Base-by-base conservation (phyloP, 2,797 vertebrate genomes). In the Enteromius trimaculatus region DNA sequence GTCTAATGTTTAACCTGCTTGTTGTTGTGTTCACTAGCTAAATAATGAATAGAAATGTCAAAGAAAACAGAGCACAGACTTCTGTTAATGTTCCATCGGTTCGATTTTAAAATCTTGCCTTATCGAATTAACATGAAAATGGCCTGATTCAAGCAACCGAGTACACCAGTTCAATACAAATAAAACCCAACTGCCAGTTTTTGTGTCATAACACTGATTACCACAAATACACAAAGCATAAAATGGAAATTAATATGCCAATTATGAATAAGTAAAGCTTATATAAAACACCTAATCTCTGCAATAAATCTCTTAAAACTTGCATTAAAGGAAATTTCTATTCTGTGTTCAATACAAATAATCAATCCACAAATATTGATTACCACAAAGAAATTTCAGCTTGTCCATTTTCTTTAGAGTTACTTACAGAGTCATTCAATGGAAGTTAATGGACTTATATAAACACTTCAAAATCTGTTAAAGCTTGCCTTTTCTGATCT, bases 1-100 rank as follows among this genome's bases (percentile, higher is more conserved):
- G 42, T 80, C 7, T 78, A 84, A 65, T 79, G 70, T 83, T 80
- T 75, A 78, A 88, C 70, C 17, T 7, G 49, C 47, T 55, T 79
- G 16, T 29, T 23, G 37, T n/a, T 53, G 69, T 68, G 13, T 77
- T 76, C 64, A 69, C 2, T 55, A 72, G 66, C 76, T 68, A 76
- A 76, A 71, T 17, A 83, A 39, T 77, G 51, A 79, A 80, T 39
- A 66, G 21, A 49, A 84, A 65, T 4, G n/a, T 51, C 51, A 21
- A 83, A 75, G 44, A 44, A 49, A 51, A 62, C 4, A 3, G 10
- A 49, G 23, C 44, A 53, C n/a, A 53, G 31, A 17, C 68, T 23
- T 71, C 58, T 55, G 62, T 81, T 74, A 78, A 69, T 77, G 34
- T 55, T 34, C 23, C 17, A 68, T 60, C 29, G 6, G 51, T n/a